Base-by-base conservation (phyloP, 2,797 vertebrate genomes). In the Rhyacichthys aspro region DNA sequence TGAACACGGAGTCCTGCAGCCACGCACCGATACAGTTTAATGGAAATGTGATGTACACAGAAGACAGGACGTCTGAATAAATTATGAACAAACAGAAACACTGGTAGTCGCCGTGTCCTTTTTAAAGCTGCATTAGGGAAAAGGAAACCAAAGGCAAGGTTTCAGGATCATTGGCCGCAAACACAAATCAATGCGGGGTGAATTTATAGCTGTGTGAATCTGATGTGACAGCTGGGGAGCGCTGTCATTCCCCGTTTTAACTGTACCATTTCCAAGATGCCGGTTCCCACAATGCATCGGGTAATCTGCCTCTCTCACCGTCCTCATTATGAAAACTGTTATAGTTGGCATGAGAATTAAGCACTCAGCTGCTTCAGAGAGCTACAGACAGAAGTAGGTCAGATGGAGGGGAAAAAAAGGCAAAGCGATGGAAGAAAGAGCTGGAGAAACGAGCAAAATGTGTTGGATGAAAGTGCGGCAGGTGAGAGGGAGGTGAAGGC, bases 271-370 rank as follows among this genome's bases (percentile, higher is more conserved):
- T 76, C 57, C 36, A 76, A 78, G 32, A 70, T 43, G 16, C 16
- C 11, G 12, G 28, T 52, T 57, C 57, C 46, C 65, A 77, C 55
- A 11, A 60, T 64, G 74, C 70, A 67, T 61, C 1, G 14, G 44
- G 78, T 78, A 54, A 79, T 76, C 82, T 65, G 54, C 41, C 39
- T 57, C 47, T 63, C 49, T 76, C 68, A 53, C 69, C 42, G 53
- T 82, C 87, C 85, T 90, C 79, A 79, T 88, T 90, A 87, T 86
- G 84, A 78, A 88, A 86, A 86, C 69, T 83, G 88, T 83, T 86
- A 83, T 67, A 90, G 72, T 89, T 88, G 84, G 86, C 85, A 81
- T 64, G 60, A 50, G 67, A 77, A 70, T 90, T 83, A 91, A 85
- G 87, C 72, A 80, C 69, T 88, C 59, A 48, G 66, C 82, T 74